A percentile compares a stretch with the other conserved stretches of the same genome.
Evolutionary conservation across 2,797 vertebrate genomes (phyloP).

Genomic region (Gymnoscopelus braueri): DNA sequence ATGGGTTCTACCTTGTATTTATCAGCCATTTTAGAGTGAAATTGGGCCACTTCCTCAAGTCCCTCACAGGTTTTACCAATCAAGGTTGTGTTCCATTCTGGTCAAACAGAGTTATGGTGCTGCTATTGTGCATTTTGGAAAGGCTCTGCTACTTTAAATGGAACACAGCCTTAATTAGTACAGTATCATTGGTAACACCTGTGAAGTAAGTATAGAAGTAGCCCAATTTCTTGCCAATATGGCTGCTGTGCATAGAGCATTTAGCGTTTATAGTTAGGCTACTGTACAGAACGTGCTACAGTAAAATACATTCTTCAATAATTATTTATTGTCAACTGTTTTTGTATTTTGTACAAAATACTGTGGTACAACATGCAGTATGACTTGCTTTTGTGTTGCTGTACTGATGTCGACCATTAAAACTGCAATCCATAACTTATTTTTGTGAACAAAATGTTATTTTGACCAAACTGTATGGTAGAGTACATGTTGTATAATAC

Average conservation of each 20-base stretch:
- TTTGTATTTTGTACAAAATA: constrained; percentile 2
- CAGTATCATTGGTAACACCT: neutral
- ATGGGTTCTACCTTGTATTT: neutral
- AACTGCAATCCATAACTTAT: neutral
- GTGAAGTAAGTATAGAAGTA: neutral
- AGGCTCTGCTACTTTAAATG: too few relatives aligned
- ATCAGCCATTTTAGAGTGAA: neutral
- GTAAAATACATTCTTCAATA: constrained; percentile 33
- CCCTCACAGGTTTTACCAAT: too few relatives aligned
- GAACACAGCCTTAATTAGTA: too few relatives aligned
- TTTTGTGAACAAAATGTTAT: too few relatives aligned
- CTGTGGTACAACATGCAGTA: neutral
- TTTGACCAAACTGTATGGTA: too few relatives aligned
- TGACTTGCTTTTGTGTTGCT: constrained; percentile 26
- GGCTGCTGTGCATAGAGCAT: neutral
- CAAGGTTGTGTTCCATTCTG: too few relatives aligned
- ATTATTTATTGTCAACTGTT: constrained; percentile 2
- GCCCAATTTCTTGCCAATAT: neutral
- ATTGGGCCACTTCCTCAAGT: neutral
- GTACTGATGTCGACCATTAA: neutral
- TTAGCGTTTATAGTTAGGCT: neutral
- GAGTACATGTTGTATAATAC: too few relatives aligned
- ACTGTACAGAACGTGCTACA: constrained; percentile 38
- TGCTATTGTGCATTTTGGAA: too few relatives aligned
- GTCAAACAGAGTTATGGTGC: too few relatives aligned